Conservation (phyloP, 2,797 vertebrate genomes). For the Parambassis ranga region DNA sequence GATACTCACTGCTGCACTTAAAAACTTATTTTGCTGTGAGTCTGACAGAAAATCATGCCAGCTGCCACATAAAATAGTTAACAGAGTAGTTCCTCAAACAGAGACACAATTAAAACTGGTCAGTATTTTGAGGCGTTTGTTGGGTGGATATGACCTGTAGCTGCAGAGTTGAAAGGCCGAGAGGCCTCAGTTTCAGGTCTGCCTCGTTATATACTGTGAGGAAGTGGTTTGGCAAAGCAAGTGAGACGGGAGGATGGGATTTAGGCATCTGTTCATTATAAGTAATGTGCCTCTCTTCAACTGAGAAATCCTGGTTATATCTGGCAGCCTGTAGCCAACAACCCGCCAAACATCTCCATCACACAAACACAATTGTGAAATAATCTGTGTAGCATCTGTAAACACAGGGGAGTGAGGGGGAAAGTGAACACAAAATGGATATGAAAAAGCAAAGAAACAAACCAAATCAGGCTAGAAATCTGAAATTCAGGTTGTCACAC, state of each 20-base stretch:
- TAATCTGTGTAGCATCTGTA: neutral
- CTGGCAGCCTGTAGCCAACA: neutral
- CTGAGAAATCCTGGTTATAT: slow-evolving; percentile 4
- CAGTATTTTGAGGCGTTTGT: slow-evolving; percentile 20
- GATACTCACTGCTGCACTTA: slow-evolving; percentile 12
- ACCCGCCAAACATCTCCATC: neutral
- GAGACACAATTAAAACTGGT: neutral
- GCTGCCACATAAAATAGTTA: slow-evolving; percentile 30
- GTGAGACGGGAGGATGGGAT: slow-evolving; percentile 43
- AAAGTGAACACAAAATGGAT: too few relatives aligned
- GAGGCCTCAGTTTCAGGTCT: slow-evolving; percentile 29
- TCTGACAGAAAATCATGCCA: slow-evolving; percentile 42
- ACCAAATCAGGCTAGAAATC: too few relatives aligned
- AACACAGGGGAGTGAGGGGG: too few relatives aligned
- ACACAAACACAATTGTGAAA: neutral
- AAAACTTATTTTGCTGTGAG: slow-evolving; percentile 43
- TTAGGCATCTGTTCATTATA: slow-evolving; percentile 57
- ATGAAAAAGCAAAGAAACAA: too few relatives aligned
- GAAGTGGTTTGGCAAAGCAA: slow-evolving; percentile 56
- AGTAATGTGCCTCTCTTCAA: slow-evolving; percentile 28
- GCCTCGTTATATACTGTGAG: slow-evolving; percentile 33
- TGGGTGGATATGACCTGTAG: slow-evolving; percentile 35
- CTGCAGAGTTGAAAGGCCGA: slow-evolving; percentile 19
- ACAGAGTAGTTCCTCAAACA: slow-evolving; percentile 19
- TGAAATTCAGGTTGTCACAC: too few relatives aligned